Conservation (phyloP, 2,113 vertebrate species). For the Rhea americana region DNA sequence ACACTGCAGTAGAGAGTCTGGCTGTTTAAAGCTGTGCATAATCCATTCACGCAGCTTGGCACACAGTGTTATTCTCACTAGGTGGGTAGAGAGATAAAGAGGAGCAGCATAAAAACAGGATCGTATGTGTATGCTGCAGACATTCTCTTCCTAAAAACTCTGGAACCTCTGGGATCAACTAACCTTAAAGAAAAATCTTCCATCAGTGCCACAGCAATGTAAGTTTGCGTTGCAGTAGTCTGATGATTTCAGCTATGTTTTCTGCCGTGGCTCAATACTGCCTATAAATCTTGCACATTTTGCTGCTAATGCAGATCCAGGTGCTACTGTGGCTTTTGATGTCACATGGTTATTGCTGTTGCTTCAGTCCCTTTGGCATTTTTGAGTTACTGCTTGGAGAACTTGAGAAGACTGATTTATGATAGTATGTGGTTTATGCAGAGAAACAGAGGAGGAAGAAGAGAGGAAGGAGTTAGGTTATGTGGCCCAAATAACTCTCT, state of each 20-base stretch:
- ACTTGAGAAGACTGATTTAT: not conserved
- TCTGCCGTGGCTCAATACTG: not conserved
- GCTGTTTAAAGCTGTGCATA: not conserved
- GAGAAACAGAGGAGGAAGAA: not conserved
- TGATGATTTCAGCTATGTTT: not conserved
- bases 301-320: not conserved
- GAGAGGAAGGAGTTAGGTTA: not conserved
- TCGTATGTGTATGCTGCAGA: rapidly evolving
- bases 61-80: not conserved
- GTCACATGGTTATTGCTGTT: not conserved
- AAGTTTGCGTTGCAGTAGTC: not conserved
- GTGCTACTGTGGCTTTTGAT: not conserved
- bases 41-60: not conserved
- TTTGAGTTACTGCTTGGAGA: not conserved
- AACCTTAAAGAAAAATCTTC: slow-evolving; percentile 37
- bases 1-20: not conserved
- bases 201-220: not conserved
- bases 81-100: not conserved
- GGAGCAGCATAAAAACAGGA: not conserved
- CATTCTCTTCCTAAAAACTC: not conserved
- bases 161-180: not conserved
- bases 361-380: not conserved
- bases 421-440: not conserved
- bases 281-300: not conserved
- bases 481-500: not conserved